Percentiles rank a stretch among this genome's conserved stretches.
phyloP scores from a whole-genome alignment of 2,113 vertebrate species.

The Rhabdomys dilectus region DNA sequence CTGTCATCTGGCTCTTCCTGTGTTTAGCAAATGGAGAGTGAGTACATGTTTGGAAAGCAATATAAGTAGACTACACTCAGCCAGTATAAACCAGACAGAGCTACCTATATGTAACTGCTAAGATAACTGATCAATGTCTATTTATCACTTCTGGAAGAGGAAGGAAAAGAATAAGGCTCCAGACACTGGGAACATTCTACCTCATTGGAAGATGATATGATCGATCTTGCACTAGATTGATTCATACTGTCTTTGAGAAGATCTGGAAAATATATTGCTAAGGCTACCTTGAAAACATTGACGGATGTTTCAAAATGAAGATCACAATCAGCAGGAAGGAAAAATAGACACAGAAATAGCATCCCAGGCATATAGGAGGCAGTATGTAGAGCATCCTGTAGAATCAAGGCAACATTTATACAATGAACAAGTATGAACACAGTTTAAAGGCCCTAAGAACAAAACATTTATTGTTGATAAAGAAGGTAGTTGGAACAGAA shows the following conservation, averaged over 20 bases:
- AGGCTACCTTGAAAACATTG: background rate
- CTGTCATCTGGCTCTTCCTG: background rate
- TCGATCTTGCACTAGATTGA: background rate
- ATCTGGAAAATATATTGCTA: background rate
- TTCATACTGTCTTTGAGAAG: background rate
- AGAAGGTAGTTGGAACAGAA: background rate
- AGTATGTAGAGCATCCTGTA: background rate
- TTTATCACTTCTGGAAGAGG: background rate
- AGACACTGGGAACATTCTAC: background rate
- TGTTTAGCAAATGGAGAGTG: background rate
- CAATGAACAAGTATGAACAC: background rate
- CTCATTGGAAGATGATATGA: background rate
- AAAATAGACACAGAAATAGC: background rate
- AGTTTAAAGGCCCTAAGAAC: background rate
- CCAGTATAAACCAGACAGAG: accelerated
- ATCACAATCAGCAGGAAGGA: background rate
- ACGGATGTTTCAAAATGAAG: conserved; percentile 40
- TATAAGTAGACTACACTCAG: background rate
- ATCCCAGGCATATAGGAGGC: background rate
- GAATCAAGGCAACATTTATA: background rate
- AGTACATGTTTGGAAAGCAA: accelerated
- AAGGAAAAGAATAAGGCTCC: background rate
- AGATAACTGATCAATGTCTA: background rate
- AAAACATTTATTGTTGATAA: background rate
- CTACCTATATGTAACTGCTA: background rate